Conservation (phyloP, 2,113 vertebrate genomes). For the Platanista minor region DNA sequence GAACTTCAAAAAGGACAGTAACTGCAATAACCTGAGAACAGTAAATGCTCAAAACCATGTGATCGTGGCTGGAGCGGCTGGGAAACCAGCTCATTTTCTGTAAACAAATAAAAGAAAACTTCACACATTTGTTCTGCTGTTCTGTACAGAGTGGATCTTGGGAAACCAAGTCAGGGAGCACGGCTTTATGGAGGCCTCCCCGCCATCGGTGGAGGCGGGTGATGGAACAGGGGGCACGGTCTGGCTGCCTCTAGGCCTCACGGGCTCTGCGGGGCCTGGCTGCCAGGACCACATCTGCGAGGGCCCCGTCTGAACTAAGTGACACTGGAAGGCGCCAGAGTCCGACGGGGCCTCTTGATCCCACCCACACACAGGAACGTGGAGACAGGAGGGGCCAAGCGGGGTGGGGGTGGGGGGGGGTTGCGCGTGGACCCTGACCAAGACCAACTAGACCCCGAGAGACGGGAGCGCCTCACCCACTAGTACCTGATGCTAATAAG, state of each 20-base stretch:
- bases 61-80: accelerated
- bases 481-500: accelerated
- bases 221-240: too few species aligned
- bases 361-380: too few species aligned
- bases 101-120: not conserved
- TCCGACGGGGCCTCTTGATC: accelerated
- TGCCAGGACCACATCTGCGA: not conserved
- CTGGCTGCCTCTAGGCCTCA: too few species aligned
- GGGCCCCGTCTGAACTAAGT: not conserved
- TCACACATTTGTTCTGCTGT: not conserved
- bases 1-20: not conserved
- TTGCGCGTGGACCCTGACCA: not conserved
- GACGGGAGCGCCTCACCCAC: accelerated
- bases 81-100: accelerated
- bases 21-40: not conserved
- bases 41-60: accelerated
- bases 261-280: too few species aligned
- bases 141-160: not conserved
- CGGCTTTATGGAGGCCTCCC: not conserved
- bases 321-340: not conserved
- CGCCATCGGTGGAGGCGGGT: too few species aligned
- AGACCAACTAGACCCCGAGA: not conserved
- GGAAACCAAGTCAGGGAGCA: not conserved
- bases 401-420: too few species aligned
- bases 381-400: not conserved